These are phyloP conservation scores for Rhizomys pruinosus DNA, from an alignment of 2,113 vertebrate species.

Conservation along the genomic window DNA sequence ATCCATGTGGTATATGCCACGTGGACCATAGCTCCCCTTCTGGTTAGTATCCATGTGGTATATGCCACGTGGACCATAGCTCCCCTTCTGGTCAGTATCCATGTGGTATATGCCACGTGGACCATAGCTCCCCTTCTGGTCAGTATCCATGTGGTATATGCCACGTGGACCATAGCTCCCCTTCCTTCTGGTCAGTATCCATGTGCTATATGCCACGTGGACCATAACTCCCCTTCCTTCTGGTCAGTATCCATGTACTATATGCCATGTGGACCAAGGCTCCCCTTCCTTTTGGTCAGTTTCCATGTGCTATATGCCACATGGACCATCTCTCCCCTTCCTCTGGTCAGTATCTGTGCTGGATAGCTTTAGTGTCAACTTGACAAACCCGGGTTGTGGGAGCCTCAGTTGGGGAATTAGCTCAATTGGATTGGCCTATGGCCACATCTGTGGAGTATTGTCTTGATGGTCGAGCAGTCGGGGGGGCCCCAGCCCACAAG, in stretches of 20 bases:
- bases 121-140: background rate
- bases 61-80: background rate
- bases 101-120: background rate
- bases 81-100: background rate
- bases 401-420: too few relatives aligned
- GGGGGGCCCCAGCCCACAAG: too few relatives aligned
- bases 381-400: too few relatives aligned
- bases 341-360: too few relatives aligned
- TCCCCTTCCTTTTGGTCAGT: background rate
- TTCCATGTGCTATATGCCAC: background rate
- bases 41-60: rapidly evolving
- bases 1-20: background rate
- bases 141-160: background rate
- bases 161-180: background rate
- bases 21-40: background rate
- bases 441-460: too few relatives aligned
- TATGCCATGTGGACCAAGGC: background rate
- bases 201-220: background rate
- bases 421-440: too few relatives aligned
- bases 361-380: too few relatives aligned
- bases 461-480: too few relatives aligned
- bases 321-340: background rate
- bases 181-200: too few relatives aligned
- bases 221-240: background rate
- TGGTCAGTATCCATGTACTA: background rate